Evolutionary conservation across 1,140 invertebrate genomes (phyloP).

Genomic region (Acromyrmex charruanus): DNA sequence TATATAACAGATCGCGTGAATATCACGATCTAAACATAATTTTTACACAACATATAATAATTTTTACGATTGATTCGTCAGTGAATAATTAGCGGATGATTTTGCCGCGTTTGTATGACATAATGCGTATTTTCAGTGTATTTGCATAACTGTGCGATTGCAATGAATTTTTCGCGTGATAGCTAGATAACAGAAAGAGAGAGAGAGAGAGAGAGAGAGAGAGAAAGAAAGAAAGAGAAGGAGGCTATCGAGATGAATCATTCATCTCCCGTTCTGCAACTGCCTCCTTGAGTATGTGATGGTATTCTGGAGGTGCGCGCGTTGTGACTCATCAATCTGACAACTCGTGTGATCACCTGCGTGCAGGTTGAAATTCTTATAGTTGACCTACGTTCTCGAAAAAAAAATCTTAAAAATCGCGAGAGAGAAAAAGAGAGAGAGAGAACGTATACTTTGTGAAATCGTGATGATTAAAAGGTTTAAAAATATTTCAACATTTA

Average conservation of each 20-base stretch:
- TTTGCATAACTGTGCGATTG: constrained; percentile 24
- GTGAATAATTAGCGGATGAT: constrained; percentile 7
- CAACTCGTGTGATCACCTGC: constrained; percentile 38
- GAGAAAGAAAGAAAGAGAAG: background rate
- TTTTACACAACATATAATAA: background rate
- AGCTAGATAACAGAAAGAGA: constrained; percentile 2
- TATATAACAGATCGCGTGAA: background rate
- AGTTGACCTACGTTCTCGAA: background rate
- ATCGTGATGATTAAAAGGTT: background rate
- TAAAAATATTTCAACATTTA: background rate
- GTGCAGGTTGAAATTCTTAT: constrained; percentile 15
- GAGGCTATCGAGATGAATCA: constrained; percentile 58
- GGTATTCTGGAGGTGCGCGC: constrained; percentile 41
- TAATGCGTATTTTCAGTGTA: constrained; percentile 49
- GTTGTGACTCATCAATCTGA: constrained; percentile 60
- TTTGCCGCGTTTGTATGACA: background rate
- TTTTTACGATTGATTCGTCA: background rate
- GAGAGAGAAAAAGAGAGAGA: background rate
- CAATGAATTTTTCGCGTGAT: constrained; percentile 53
- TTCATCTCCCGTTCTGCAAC: constrained; percentile 9
- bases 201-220: background rate
- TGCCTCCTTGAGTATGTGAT: constrained; percentile 44
- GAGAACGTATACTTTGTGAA: no score
- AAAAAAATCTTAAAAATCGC: background rate
- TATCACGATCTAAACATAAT: background rate